Base-by-base conservation (phyloP, 2,797 vertebrate species). In the Acanthis flammea region DNA sequence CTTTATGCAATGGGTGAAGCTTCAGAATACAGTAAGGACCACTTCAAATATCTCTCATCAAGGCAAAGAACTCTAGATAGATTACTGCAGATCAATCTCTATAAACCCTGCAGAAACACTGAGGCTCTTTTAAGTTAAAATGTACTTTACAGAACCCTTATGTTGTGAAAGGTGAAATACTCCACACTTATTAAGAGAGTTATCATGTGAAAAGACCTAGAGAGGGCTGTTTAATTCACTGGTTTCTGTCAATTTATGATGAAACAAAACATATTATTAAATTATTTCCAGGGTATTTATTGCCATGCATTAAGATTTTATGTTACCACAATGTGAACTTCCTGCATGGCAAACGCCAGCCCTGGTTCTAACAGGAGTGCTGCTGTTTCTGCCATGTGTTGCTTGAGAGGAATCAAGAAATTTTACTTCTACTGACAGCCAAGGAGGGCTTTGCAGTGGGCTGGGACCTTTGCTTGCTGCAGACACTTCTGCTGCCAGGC, bases 41-140 rank as follows among this genome's bases (percentile, higher is more conserved):
- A 92, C 96, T 97, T 96, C 95, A 97, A 95, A 96, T 95, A 96
- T 95, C 57, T 92, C 91, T 95, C 94, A 96, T 95, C 92, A 94
- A 96, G 95, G 94, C 92, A 66, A 86, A 90, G 88, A 94, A 93
- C 86, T 92, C 93, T 47, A n/a, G 94, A 83, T 80, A 96, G 95
- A 96, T 96, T 93, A 95, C 90, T 91, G 90, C 75, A 90, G 92
- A 97, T 97, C 96, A 96, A 70, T 95, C 90, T 92, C 50, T 96
- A 70, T 87, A 94, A 96, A 94, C 79, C 86, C 90, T 83, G 85
- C 68, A 93, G 92, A 92, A 97, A 96, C 76, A 85, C 61, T 28
- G 67, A 55, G 62, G 54, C 70, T 85, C 94, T 97, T 97, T 96
- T 70, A 94, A 96, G 83, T 88, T 86, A 89, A 95, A 94, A 95